Percentiles rank a stretch among this genome's conserved stretches.
Conservation (phyloP, 2,113 vertebrate genomes). For the Philantomba maxwellii region DNA sequence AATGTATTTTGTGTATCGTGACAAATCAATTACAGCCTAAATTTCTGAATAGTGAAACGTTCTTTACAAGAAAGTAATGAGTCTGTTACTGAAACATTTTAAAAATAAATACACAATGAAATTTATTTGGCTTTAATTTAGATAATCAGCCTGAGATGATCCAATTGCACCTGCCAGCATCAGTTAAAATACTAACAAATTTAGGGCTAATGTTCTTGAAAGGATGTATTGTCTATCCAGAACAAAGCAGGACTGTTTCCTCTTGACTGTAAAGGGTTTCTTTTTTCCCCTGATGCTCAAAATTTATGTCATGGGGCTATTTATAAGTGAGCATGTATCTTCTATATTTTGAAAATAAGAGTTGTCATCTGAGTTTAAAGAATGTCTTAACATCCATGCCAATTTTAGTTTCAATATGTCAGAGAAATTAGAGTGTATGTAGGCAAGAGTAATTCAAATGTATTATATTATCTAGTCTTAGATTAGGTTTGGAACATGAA, state of each 20-base stretch:
- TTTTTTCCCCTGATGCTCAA: slow-evolving; percentile 1
- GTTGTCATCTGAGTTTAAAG: not conserved
- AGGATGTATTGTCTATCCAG: not conserved
- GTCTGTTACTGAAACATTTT: not conserved
- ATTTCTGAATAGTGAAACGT: not conserved
- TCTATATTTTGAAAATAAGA: not conserved
- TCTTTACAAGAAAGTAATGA: not conserved
- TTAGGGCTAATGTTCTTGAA: slow-evolving; percentile 7
- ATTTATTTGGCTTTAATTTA: slow-evolving; percentile 1
- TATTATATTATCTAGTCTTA: not conserved
- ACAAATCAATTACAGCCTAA: not conserved
- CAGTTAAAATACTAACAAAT: not conserved
- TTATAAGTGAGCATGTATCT: not conserved
- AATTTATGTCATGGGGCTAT: not conserved
- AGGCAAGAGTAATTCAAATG: not conserved
- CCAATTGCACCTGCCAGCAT: not conserved
- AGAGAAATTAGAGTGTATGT: not conserved
- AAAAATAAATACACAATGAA: not conserved
- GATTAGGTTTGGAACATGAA: not conserved
- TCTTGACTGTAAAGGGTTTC: not conserved
- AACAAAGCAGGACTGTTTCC: not conserved
- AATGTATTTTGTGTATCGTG: not conserved
- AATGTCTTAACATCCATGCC: not conserved
- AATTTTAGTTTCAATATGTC: not conserved
- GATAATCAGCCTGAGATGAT: not conserved